phyloP scores from a whole-genome alignment of 2,113 vertebrate genomes.

The Epinephelus cyanopodus region DNA sequence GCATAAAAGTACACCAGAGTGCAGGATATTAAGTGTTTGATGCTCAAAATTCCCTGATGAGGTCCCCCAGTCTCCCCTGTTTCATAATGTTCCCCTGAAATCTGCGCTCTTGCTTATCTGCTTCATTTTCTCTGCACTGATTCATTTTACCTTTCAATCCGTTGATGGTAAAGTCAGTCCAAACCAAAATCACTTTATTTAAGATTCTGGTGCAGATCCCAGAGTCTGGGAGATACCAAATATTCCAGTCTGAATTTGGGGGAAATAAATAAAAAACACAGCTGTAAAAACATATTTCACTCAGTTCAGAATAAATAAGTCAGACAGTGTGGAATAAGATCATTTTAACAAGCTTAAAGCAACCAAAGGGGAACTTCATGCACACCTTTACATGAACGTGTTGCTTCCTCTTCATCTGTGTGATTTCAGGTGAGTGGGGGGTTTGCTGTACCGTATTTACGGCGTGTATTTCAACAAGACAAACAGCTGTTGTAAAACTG shows the following conservation, averaged over 20 bases:
- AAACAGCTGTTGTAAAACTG: constrained; percentile 57
- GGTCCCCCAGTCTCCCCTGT: too few relatives aligned
- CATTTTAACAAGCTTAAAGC: neutral
- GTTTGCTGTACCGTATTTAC: neutral
- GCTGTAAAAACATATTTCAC: neutral
- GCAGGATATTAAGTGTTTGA: too few relatives aligned
- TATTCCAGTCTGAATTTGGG: neutral
- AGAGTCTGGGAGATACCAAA: neutral
- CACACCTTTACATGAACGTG: neutral
- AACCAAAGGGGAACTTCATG: neutral
- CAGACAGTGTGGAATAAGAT: neutral
- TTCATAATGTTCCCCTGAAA: too few relatives aligned
- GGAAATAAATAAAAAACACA: neutral
- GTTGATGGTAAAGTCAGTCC: neutral
- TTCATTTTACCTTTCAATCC: too few relatives aligned
- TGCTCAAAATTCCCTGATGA: too few relatives aligned
- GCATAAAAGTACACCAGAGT: too few relatives aligned
- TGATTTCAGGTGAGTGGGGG: neutral
- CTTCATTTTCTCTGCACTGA: neutral
- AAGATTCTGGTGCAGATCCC: neutral
- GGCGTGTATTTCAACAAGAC: constrained; percentile 32
- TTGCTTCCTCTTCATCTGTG: neutral
- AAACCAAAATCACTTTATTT: neutral
- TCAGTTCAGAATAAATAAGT: neutral
- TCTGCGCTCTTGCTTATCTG: neutral